Conservation (phyloP, 2,113 vertebrate genomes). For the Mandrillus leucophaeus region DNA sequence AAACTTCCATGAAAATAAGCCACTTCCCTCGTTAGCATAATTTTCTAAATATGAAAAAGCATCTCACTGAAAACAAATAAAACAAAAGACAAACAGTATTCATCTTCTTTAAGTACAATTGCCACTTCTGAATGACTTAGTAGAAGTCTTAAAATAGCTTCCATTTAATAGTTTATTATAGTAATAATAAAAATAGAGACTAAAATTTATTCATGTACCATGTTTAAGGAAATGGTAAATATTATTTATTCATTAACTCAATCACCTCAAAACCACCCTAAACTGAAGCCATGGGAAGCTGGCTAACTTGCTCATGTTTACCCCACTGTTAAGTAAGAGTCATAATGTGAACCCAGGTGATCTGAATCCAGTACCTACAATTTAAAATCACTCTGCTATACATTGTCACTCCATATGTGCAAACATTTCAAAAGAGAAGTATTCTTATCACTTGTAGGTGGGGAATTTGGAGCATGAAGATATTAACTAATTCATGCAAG, state of each 20-base stretch:
- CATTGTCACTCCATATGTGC: neutral
- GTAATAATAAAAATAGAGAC: neutral
- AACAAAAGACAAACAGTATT: neutral
- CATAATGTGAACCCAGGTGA: neutral
- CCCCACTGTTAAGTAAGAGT: neutral
- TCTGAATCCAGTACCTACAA: neutral
- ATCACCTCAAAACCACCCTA: neutral
- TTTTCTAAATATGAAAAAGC: neutral
- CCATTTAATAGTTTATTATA: neutral
- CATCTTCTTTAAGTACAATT: neutral
- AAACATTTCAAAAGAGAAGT: neutral
- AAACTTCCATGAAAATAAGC: neutral
- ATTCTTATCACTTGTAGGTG: neutral
- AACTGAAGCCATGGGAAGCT: neutral
- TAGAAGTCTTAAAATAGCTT: neutral
- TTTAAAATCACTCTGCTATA: neutral
- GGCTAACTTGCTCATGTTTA: neutral
- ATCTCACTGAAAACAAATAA: conserved; percentile 14
- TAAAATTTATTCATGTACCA: neutral
- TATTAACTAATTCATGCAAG: neutral
- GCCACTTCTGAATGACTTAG: neutral
- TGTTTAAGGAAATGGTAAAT: neutral
- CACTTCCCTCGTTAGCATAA: neutral
- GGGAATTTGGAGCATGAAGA: neutral
- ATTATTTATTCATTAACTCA: neutral